Conservation (phyloP, 2,888 invertebrate species). For the Caenorhabditis sp. region DNA sequence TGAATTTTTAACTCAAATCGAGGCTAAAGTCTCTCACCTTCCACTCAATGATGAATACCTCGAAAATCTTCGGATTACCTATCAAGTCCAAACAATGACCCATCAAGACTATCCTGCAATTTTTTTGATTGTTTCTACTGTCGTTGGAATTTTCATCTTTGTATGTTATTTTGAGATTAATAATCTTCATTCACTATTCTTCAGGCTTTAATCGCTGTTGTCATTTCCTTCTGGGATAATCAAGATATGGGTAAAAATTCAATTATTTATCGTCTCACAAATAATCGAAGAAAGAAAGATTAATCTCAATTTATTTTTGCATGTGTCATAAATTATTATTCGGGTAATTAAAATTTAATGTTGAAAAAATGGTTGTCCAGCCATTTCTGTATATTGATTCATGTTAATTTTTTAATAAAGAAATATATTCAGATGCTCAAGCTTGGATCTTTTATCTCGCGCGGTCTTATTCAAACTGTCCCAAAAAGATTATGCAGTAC, state of each 20-base stretch:
- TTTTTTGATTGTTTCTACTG: conserved; percentile 4
- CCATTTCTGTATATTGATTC: no score
- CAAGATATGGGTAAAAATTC: conserved; percentile 32
- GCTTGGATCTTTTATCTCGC: background rate
- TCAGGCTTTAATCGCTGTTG: conserved; percentile 11
- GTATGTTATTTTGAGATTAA: conserved; percentile 9
- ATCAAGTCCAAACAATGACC: background rate
- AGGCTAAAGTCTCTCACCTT: background rate
- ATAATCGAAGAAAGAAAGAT: conserved; percentile 19
- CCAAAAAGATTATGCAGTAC: background rate
- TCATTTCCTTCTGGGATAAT: conserved; percentile 15
- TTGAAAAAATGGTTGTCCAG: no score
- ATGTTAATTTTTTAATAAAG: background rate
- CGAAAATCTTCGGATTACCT: background rate
- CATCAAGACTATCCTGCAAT: conserved; percentile 9
- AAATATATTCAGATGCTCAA: conserved; percentile 3
- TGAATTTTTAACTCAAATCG: background rate
- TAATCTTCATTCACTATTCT: background rate
- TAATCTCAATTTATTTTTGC: background rate
- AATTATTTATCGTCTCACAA: conserved; percentile 16
- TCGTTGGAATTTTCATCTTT: conserved; percentile 5
- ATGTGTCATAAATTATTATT: background rate
- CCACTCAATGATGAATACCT: background rate
- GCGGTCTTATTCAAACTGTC: background rate
- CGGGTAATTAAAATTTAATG: no score